Base-by-base conservation (phyloP, 2,797 vertebrate genomes). In the Microctenopoma steveboyesi region DNA sequence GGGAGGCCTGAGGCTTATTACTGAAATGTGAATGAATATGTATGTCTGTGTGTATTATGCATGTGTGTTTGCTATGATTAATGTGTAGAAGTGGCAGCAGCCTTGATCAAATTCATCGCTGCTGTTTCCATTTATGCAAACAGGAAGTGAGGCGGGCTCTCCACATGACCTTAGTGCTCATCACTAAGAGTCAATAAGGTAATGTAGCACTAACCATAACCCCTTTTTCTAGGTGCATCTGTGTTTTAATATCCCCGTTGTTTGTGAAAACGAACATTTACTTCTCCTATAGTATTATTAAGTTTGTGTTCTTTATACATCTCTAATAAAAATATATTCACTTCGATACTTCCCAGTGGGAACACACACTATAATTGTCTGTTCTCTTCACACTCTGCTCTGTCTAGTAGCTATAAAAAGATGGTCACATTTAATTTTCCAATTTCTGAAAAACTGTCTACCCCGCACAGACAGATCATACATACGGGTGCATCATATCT, bases 1-100 rank as follows among this genome's bases (percentile, higher is more conserved):
- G 49, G 40, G 40, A 76, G 52, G 55, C 72, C 62, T 45, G 64
- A 50, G 78, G 76, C 76, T 88, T 79, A 89, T 88, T 88, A 84
- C 62, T 61, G 65, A 72, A 62, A 46, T 61, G 52, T 42, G 51
- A 50, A 43, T 66, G 54, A 39, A 56, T 56, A 0, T 40, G 22
- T 42, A n/a, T 48, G n/a, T 53, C 56, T 61, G 59, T 45, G 49
- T 55, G 16, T 67, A 37, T 40, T 49, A 18, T 76, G 28, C 42
- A 10, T 58, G 45, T 65, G 9, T 62, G 40, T 69, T 58, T 75
- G 54, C 53, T 65, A 43, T 65, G 46, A 35, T 58, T 54, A 48
- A 43, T 64, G 49, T 62, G 77, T 27, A 51, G 9, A 59, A 53
- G 69, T 40, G 74, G 66, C 76, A 71, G 60, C 18, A 28, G n/a